These are phyloP conservation scores for Monopis laevigella DNA, from an alignment of 2,888 invertebrate species.

Conservation along the genomic window DNA sequence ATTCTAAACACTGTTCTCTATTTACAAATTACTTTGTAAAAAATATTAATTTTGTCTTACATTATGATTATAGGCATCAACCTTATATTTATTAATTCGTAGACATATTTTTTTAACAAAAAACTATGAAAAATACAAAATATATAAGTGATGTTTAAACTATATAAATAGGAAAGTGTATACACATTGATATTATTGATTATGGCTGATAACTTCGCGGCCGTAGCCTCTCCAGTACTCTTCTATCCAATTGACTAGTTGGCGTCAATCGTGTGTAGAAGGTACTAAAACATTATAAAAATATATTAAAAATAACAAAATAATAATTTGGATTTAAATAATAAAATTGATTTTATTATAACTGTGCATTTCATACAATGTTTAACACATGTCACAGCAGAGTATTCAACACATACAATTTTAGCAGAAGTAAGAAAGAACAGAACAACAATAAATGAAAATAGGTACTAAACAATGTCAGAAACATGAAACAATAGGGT, in stretches of 20 bases:
- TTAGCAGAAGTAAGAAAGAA: neutral
- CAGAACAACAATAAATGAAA: neutral
- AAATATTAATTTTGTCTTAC: constrained; percentile 60
- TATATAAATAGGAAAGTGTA: too few relatives aligned
- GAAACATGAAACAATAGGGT: neutral
- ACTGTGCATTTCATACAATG: constrained; percentile 9
- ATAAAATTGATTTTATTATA: neutral
- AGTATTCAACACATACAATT: constrained; percentile 2
- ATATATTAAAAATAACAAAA: too few relatives aligned
- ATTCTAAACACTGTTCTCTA: constrained; percentile 64
- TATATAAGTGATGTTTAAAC: too few relatives aligned
- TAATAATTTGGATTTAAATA: neutral
- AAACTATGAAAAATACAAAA: too few relatives aligned
- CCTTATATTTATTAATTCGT: constrained; percentile 21
- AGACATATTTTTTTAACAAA: too few relatives aligned
- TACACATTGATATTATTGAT: too few relatives aligned
- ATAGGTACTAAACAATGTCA: neutral
- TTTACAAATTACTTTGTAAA: constrained; percentile 67
- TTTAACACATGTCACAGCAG: constrained; percentile 1
- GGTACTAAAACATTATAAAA: neutral
- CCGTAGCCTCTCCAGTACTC: too few relatives aligned
- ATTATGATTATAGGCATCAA: constrained; percentile 57
- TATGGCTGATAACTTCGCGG: too few relatives aligned
- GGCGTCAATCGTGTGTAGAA: neutral
- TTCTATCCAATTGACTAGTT: too few relatives aligned